phyloP scores from a whole-genome alignment of 2,113 vertebrate genomes.

The Psilopsiagon aurifrons region DNA sequence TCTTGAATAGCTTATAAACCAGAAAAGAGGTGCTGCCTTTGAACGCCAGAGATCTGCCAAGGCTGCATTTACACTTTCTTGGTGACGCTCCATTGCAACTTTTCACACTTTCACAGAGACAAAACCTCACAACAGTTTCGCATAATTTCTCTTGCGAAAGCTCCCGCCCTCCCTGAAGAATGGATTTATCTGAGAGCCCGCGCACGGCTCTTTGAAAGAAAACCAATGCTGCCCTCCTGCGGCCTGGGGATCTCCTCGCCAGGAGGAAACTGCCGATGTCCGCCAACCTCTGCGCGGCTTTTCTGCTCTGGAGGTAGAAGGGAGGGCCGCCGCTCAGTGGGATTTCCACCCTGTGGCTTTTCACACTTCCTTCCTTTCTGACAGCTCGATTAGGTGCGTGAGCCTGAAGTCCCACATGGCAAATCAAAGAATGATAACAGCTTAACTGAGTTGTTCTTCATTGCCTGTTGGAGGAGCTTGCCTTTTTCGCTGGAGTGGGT shows the following conservation, averaged over 20 bases:
- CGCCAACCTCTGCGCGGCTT: accelerated
- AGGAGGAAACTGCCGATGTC: accelerated
- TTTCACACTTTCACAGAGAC: neutral
- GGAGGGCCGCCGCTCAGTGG: neutral
- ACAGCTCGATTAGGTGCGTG: neutral
- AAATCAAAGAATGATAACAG: neutral
- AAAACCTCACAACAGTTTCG: accelerated
- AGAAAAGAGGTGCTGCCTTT: neutral
- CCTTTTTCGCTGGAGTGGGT: neutral
- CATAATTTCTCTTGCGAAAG: accelerated
- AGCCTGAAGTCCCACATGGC: neutral
- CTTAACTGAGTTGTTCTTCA: accelerated
- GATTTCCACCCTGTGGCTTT: neutral
- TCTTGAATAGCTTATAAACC: neutral
- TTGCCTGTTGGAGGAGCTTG: neutral
- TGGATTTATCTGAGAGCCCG: accelerated
- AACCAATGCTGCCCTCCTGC: conserved; percentile 56
- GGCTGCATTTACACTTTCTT: accelerated
- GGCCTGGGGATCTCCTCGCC: neutral
- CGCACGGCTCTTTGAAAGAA: accelerated
- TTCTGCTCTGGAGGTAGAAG: neutral
- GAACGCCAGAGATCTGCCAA: neutral
- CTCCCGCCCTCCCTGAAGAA: neutral
- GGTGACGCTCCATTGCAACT: neutral
- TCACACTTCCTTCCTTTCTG: neutral